These are phyloP conservation scores for Cephalopterus ornatus DNA, from an alignment of 2,113 vertebrate genomes.

Conservation along the genomic window DNA sequence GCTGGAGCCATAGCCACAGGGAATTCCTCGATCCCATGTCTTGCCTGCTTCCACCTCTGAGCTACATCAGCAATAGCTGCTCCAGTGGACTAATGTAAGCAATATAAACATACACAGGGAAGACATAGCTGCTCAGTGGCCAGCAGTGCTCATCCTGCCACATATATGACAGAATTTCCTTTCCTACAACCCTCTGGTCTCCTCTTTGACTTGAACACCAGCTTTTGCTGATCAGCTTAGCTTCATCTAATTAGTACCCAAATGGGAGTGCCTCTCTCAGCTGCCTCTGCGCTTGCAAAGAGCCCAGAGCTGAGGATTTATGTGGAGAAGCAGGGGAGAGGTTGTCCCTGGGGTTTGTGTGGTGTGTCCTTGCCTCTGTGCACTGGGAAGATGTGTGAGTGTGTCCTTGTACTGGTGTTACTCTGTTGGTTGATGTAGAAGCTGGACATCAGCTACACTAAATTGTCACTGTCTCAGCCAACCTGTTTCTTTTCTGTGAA, in stretches of 20 bases:
- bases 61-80: fast-evolving
- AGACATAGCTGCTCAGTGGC: neutral
- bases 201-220: neutral
- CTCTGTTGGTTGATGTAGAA: neutral
- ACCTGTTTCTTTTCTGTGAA: neutral
- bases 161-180: neutral
- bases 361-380: fast-evolving
- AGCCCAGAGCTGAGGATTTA: neutral
- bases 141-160: neutral
- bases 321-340: fast-evolving
- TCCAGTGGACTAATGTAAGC: neutral
- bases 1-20: neutral
- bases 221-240: neutral
- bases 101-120: neutral
- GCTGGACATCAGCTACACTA: neutral
- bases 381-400: fast-evolving
- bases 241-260: neutral
- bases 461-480: neutral
- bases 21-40: neutral
- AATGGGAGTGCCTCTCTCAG: neutral
- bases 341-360: fast-evolving
- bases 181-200: neutral
- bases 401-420: fast-evolving
- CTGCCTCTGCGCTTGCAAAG: neutral
- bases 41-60: neutral